These are phyloP conservation scores for Carpatolechia fugitivella DNA, from an alignment of 2,888 invertebrate species.

Conservation along the genomic window DNA sequence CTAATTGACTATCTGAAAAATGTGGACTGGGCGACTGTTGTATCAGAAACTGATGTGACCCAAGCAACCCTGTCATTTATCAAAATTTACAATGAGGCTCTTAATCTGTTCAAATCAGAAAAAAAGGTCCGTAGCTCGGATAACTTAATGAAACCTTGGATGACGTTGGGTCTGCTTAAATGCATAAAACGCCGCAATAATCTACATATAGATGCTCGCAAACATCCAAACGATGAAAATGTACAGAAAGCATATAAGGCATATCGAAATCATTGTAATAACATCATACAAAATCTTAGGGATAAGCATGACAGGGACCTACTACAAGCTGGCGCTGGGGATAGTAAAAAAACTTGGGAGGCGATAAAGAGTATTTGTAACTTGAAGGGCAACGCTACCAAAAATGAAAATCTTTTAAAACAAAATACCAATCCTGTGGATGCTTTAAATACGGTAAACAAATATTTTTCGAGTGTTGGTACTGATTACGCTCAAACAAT, in stretches of 20 bases:
- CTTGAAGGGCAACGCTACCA: background rate
- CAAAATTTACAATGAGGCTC: background rate
- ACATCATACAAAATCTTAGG: background rate
- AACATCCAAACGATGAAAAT: background rate
- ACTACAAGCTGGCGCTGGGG: background rate
- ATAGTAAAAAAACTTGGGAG: background rate
- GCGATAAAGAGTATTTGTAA: background rate
- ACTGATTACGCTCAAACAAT: background rate
- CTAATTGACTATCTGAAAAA: background rate
- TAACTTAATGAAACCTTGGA: background rate
- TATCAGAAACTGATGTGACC: background rate
- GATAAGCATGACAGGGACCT: background rate
- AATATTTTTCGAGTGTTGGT: background rate
- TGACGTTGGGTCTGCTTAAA: background rate
- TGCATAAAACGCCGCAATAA: background rate
- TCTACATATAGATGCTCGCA: background rate
- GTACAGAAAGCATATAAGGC: background rate
- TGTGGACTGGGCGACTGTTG: background rate
- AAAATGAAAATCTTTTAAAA: conserved; percentile 13
- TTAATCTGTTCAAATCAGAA: background rate
- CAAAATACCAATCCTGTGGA: background rate
- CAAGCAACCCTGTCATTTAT: background rate
- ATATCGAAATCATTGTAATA: background rate
- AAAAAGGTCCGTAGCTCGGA: background rate
- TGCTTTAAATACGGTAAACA: background rate